These are phyloP conservation scores for Sebastes cheni DNA, from an alignment of 2,797 vertebrate species.

Conservation along the genomic window DNA sequence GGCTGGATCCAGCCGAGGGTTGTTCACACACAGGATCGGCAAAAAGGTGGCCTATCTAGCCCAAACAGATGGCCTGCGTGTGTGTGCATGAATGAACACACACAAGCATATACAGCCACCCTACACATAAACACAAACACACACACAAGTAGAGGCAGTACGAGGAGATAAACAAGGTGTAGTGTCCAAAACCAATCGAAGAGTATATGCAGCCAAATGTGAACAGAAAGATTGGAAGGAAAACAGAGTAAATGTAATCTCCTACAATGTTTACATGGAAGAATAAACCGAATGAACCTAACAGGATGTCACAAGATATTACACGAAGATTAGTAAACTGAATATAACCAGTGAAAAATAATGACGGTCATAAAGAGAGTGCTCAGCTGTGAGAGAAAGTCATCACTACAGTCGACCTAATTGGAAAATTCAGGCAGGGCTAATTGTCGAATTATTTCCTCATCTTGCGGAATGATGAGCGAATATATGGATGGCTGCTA, in stretches of 20 bases:
- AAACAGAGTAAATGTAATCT: neutral
- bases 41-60: conserved; percentile 70
- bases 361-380: neutral
- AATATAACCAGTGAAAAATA: conserved; percentile 3
- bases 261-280: conserved; percentile 10
- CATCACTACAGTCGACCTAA: conserved; percentile 5
- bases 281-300: conserved; percentile 14
- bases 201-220: conserved; percentile 20
- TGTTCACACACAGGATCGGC: conserved; percentile 54
- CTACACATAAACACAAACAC: conserved; percentile 9
- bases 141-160: conserved; percentile 10
- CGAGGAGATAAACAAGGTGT: conserved; percentile 41
- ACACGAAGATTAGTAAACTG: neutral
- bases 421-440: conserved; percentile 20
- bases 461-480: conserved; percentile 32
- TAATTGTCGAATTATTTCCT: conserved; percentile 41
- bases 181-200: conserved; percentile 46
- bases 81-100: conserved; percentile 61
- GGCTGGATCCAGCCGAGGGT: conserved; percentile 23
- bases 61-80: conserved; percentile 74
- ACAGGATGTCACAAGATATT: conserved; percentile 1
- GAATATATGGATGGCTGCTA: conserved; percentile 32
- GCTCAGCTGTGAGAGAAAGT: conserved; percentile 12
- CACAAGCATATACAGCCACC: conserved; percentile 12
- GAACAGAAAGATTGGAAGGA: conserved; percentile 22